Evolutionary conservation across 37 sponge, comb jelly and placozoan species (phyloP).

Genomic region (Haliclona indistincta): DNA sequence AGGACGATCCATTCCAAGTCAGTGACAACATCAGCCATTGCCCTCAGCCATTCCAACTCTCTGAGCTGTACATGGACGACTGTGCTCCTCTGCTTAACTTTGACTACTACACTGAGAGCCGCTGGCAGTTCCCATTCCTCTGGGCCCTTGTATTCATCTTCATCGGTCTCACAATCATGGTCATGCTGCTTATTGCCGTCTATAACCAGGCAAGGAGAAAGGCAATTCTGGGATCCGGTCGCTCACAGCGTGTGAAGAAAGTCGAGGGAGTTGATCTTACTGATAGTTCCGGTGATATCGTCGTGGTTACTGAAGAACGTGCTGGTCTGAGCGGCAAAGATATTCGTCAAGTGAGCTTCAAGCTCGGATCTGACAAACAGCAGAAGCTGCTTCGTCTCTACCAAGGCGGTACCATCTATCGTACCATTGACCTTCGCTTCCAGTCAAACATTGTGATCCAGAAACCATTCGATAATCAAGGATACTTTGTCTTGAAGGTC

Average conservation of each 20-base stretch:
- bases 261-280: constrained; percentile 65
- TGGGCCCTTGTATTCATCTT: constrained; percentile 75
- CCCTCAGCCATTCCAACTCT: constrained; percentile 87
- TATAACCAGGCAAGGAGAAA: constrained; percentile 53
- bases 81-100: constrained; percentile 63
- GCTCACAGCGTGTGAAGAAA: constrained; percentile 38
- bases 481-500: constrained; percentile 55
- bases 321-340: constrained; percentile 59
- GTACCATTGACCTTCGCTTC: constrained; percentile 65
- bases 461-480: constrained; percentile 55
- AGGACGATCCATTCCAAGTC: constrained; percentile 65
- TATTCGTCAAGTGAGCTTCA: constrained; percentile 62
- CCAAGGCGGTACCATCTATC: constrained; percentile 33
- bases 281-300: constrained; percentile 49
- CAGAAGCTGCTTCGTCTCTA: constrained; percentile 53
- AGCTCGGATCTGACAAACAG: constrained; percentile 66
- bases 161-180: constrained; percentile 48
- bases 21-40: constrained; percentile 34
- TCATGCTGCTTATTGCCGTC: constrained; percentile 70
- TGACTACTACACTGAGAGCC: constrained; percentile 71
- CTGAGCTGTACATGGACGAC: constrained; percentile 85
- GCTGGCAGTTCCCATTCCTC: constrained; percentile 61
- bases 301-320: constrained; percentile 57
- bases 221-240: constrained; percentile 36
- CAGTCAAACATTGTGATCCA: constrained; percentile 47